Conservation (phyloP, 1,140 invertebrate genomes). For the Centruroides sculpturatus region DNA sequence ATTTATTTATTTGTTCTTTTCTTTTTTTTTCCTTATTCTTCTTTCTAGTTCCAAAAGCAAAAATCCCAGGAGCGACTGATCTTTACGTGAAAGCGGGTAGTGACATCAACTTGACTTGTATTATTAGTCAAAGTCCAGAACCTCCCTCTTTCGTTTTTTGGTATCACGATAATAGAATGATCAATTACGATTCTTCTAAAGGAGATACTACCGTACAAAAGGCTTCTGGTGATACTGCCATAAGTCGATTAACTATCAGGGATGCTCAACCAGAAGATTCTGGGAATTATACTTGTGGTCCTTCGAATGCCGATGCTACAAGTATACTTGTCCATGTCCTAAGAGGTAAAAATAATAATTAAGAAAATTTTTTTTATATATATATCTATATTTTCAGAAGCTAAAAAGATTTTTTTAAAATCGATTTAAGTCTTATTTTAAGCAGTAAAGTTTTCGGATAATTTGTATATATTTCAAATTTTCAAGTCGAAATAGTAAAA, state of each 20-base stretch:
- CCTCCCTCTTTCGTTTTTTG: slow-evolving; percentile 83
- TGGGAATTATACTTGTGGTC: slow-evolving; percentile 75
- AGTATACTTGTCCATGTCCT: slow-evolving; percentile 62
- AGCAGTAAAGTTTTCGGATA: too few species aligned
- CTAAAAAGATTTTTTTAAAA: too few species aligned
- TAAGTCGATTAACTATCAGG: slow-evolving; percentile 35
- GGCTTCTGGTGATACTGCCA: slow-evolving; percentile 30
- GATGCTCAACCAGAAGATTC: slow-evolving; percentile 53
- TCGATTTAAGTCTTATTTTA: too few species aligned
- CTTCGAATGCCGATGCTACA: slow-evolving; percentile 59
- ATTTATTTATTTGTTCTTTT: background rate
- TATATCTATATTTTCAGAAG: too few species aligned
- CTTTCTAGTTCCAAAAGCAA: slow-evolving; percentile 63
- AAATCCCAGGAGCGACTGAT: slow-evolving; percentile 75
- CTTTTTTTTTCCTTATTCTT: background rate
- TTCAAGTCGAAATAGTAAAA: too few species aligned
- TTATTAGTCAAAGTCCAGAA: slow-evolving; percentile 74
- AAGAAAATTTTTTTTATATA: too few species aligned
- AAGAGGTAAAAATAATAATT: slow-evolving; percentile 45
- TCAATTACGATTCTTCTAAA: slow-evolving; percentile 18
- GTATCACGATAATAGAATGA: slow-evolving; percentile 42
- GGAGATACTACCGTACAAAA: slow-evolving; percentile 10
- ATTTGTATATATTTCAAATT: too few species aligned
- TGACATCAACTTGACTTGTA: slow-evolving; percentile 84
- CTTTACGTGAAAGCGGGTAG: slow-evolving; percentile 78